phyloP scores from a whole-genome alignment of 2,113 vertebrate genomes.

The Axis porcinus region DNA sequence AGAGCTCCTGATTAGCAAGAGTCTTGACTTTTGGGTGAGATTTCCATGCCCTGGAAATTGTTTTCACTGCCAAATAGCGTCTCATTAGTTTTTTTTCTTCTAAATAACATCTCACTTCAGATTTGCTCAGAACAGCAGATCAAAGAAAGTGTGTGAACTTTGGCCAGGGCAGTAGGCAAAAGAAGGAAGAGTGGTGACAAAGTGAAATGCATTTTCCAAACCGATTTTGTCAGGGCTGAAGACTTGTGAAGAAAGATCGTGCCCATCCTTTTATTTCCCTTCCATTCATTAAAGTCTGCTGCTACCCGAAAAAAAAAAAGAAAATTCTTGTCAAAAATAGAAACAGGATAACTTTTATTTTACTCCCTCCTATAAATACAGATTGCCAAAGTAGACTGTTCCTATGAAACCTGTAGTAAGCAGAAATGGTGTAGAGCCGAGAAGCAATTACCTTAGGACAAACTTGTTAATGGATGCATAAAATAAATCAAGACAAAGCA shows the following conservation, averaged over 20 bases:
- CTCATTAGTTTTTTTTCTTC: background rate
- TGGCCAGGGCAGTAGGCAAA: background rate
- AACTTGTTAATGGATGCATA: background rate
- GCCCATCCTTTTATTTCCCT: background rate
- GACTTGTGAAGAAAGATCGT: background rate
- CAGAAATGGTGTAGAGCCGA: background rate
- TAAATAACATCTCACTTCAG: background rate
- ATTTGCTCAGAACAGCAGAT: constrained; percentile 24
- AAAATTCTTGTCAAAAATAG: background rate
- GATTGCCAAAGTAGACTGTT: background rate
- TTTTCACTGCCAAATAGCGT: background rate
- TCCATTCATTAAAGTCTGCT: background rate
- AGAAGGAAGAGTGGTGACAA: background rate
- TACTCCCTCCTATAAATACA: background rate
- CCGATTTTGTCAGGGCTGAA: background rate
- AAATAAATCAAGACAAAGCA: background rate
- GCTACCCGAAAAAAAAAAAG: background rate
- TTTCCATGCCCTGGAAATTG: background rate
- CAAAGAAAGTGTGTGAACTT: background rate
- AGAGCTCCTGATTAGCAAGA: background rate
- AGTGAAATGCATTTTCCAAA: background rate
- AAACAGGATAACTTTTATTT: background rate
- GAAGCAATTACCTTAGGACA: background rate
- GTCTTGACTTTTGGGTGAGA: background rate
- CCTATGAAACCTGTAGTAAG: background rate